Conservation (phyloP, 2,113 vertebrate species). For the Rhinopithecus roxellana region DNA sequence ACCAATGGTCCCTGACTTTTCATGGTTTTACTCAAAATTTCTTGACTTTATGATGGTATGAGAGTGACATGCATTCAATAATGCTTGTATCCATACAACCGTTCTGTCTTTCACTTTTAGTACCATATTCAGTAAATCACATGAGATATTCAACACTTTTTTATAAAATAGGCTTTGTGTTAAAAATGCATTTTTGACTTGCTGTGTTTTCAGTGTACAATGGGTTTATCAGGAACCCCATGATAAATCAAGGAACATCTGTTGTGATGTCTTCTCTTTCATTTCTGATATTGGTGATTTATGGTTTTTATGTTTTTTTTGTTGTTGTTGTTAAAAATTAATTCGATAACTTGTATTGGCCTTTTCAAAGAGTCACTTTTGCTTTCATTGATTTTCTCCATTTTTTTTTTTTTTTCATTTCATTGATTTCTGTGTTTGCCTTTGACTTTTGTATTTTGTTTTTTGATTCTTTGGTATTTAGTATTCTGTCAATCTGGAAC, state of each 20-base stretch:
- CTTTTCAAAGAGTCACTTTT: not conserved
- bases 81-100: not conserved
- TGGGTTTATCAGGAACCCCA: not conserved
- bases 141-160: not conserved
- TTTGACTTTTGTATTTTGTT: not conserved
- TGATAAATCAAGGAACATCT: not conserved
- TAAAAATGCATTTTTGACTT: not conserved
- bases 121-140: not conserved
- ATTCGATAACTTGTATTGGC: not conserved
- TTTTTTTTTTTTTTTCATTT: not conserved
- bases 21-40: not conserved
- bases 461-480: not conserved
- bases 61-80: not conserved
- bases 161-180: not conserved
- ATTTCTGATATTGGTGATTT: not conserved
- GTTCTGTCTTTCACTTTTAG: not conserved
- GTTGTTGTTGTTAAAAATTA: not conserved
- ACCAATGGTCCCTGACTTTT: not conserved
- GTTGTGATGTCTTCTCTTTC: not conserved
- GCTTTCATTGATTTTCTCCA: not conserved
- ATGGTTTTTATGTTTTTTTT: not conserved
- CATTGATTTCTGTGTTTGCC: not conserved
- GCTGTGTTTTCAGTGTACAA: not conserved
- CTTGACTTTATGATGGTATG: not conserved
- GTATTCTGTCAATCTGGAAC: not conserved